Evolutionary conservation across 2,797 vertebrate genomes (phyloP), one percentile per base, ranked within the genome.

Genomic region (Lithobates pipiens): DNA sequence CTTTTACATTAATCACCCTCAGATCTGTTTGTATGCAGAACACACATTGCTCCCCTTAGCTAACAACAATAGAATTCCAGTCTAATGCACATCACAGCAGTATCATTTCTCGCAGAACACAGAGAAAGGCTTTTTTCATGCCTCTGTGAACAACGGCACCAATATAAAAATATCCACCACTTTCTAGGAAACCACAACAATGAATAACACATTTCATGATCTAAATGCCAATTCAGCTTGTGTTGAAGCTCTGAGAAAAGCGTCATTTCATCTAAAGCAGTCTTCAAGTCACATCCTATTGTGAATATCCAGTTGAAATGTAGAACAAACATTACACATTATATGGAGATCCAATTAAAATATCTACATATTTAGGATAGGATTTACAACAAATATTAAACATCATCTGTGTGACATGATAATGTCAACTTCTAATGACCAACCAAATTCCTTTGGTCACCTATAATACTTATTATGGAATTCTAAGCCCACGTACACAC

Each of bases 191-290:
- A 65, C 61, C 61, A 25, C 61, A 65, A 65, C 7, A 65, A 65
- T 25, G 61, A 65, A 25, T 65, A 65, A 65, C 61, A 63, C 61
- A 65, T 65, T 25, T 65, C 61, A 65, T 65, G 61, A 65, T 25
- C 61, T 65, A 65, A 65, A 65, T 65, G 61, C 61, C 61, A 65
- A 65, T 65, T 65, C 61, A 65, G n/a, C 61, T 65, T 65, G 61
- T 65, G 61, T 23, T 10, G 61, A 65, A 65, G 61, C 23, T 23
- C 61, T 9, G n/a, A n/a, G 61, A 25, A 65, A 65, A 65, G 61
- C 25, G 8, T 65, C 23, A 65, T 23, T 65, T 65, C n/a, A 65
- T 65, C 23, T 25, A 8, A 65, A 65, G 23, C n/a, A 54, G 61
- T 25, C 21, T 63, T 63, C 23, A 63, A 21, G 23, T 21, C 57